These are phyloP conservation scores for Cyaniris semiargus DNA, from an alignment of 2,888 invertebrate species.

Conservation along the genomic window DNA sequence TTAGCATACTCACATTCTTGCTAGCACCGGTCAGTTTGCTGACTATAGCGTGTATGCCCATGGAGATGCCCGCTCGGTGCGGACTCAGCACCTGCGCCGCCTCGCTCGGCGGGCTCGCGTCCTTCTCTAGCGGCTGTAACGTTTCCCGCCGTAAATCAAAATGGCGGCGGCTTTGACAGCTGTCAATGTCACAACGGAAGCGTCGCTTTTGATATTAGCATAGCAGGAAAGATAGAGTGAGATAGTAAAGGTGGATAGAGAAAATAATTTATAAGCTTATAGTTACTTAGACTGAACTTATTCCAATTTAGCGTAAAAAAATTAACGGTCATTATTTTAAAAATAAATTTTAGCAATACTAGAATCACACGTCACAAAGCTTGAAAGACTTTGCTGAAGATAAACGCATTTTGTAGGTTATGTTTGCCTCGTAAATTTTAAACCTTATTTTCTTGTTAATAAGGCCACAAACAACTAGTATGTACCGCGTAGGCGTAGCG, in stretches of 20 bases:
- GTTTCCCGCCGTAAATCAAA: neutral
- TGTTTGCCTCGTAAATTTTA: neutral
- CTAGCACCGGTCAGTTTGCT: conserved; percentile 84
- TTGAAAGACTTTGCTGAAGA: neutral
- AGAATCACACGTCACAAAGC: too few species aligned
- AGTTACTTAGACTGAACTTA: neutral
- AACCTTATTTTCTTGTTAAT: too few species aligned
- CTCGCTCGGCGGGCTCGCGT: conserved; percentile 35
- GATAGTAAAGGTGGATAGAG: neutral
- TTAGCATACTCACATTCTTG: conserved; percentile 46
- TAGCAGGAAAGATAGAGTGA: neutral
- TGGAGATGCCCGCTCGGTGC: conserved; percentile 87
- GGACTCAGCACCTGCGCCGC: conserved; percentile 67
- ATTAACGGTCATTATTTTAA: too few species aligned
- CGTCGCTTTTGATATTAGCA: neutral
- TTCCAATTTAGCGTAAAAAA: neutral
- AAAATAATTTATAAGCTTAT: neutral
- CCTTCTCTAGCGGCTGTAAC: conserved; percentile 39
- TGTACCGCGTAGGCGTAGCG: conserved; percentile 37
- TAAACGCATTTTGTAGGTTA: neutral
- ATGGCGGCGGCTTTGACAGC: conserved; percentile 2
- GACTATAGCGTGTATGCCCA: conserved; percentile 94
- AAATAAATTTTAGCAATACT: too few species aligned
- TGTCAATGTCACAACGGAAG: neutral
- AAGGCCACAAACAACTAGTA: too few species aligned